Evolutionary conservation across 1,140 invertebrate genomes (phyloP).

Genomic region (Drosophila watanabei): DNA sequence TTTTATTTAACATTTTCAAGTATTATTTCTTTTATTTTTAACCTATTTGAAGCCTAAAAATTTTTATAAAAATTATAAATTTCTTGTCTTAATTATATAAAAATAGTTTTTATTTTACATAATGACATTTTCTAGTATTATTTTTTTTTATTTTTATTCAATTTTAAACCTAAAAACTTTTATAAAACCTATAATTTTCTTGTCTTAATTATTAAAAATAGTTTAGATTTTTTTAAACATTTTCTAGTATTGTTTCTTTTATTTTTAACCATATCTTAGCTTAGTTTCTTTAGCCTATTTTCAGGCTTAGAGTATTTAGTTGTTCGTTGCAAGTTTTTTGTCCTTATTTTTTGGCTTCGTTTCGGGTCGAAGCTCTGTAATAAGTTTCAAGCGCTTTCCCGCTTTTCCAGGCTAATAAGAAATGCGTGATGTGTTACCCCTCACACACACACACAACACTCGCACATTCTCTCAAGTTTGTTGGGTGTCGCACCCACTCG

Average conservation of each 20-base stretch:
- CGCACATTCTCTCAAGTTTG: constrained; percentile 7
- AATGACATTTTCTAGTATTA: too few relatives aligned
- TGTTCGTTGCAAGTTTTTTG: neutral
- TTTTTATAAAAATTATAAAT: too few relatives aligned
- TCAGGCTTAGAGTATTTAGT: neutral
- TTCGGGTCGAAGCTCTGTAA: constrained; percentile 31
- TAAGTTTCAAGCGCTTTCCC: constrained; percentile 58
- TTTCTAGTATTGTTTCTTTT: neutral
- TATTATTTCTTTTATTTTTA: neutral
- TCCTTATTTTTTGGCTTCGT: neutral
- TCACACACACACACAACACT: constrained; percentile 3
- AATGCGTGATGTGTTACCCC: constrained; percentile 72
- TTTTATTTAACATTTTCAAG: neutral
- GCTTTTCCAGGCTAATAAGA: constrained; percentile 68
- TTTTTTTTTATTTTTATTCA: too few relatives aligned
- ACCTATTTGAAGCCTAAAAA: too few relatives aligned
- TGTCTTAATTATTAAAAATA: neutral
- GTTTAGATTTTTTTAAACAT: neutral
- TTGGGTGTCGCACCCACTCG: constrained; percentile 27
- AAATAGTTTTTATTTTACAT: neutral
- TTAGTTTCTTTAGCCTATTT: neutral
- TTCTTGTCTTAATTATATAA: too few relatives aligned
- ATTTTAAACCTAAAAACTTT: neutral
- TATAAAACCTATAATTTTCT: neutral
- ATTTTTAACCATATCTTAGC: neutral